Conservation (phyloP, 1,140 invertebrate species). For the Conus betulinus region DNA sequence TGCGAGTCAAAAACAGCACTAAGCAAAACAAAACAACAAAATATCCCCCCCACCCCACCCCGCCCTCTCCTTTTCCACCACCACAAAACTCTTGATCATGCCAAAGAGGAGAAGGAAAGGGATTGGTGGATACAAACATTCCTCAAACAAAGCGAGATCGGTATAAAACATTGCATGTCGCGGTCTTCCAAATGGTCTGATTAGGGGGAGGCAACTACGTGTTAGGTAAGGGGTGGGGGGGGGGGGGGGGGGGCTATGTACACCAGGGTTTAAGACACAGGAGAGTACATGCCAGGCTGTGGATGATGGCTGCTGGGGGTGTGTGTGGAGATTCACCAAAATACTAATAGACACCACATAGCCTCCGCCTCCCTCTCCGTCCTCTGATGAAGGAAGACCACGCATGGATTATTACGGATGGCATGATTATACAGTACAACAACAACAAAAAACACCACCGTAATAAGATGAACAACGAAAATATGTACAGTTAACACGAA, state of each 20-base stretch:
- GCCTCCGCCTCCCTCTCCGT: too few relatives aligned
- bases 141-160: constrained; percentile 4
- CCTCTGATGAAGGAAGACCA: too few relatives aligned
- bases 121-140: not conserved
- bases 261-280: not conserved
- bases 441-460: too few relatives aligned
- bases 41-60: too few relatives aligned
- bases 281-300: too few relatives aligned
- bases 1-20: not conserved
- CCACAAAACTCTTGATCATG: too few relatives aligned
- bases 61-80: too few relatives aligned
- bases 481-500: not conserved
- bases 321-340: not conserved
- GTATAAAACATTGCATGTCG: not conserved
- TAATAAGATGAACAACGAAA: not conserved
- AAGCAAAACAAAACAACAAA: too few relatives aligned
- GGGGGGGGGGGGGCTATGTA: not conserved
- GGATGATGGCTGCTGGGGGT: not conserved
- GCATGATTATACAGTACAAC: too few relatives aligned
- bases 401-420: too few relatives aligned
- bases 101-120: too few relatives aligned
- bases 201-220: not conserved
- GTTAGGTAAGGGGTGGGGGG: not conserved
- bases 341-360: too few relatives aligned
- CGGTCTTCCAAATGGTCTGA: not conserved